phyloP scores from a whole-genome alignment of 2,113 vertebrate genomes.

The Cricetomys ansorgei region DNA sequence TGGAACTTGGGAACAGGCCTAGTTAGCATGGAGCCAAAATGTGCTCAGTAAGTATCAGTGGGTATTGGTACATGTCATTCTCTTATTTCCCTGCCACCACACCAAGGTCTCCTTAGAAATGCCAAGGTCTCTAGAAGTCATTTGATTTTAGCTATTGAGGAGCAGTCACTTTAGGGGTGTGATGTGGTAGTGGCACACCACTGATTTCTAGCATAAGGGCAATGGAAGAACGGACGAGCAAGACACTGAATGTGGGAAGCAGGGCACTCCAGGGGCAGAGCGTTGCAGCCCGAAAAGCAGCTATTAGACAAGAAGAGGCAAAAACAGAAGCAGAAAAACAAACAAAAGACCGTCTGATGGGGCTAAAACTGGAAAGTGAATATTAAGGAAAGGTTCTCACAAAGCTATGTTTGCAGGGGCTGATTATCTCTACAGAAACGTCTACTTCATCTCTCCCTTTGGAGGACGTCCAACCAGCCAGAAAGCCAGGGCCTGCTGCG shows the following conservation, averaged over 20 bases:
- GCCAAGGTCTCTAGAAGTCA: not conserved
- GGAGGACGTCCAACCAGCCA: not conserved
- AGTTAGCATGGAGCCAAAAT: not conserved
- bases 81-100: not conserved
- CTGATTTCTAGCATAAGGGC: not conserved
- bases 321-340: not conserved
- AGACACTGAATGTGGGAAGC: not conserved
- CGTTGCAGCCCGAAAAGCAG: not conserved
- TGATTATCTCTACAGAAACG: constrained; percentile 57
- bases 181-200: not conserved
- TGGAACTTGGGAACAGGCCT: not conserved
- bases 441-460: constrained; percentile 25
- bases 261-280: not conserved
- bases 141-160: not conserved
- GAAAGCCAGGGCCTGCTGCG: not conserved
- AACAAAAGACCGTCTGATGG: not conserved
- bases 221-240: not conserved
- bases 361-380: constrained; percentile 64
- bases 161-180: not conserved
- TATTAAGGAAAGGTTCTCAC: constrained; percentile 44
- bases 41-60: not conserved
- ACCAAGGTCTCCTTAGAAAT: not conserved
- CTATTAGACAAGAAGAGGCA: not conserved
- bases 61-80: not conserved
- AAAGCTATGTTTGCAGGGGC: constrained; percentile 19